Evolutionary conservation across 1,140 invertebrate species (phyloP), one percentile per base, ranked within the genome.

Genomic region (Pseudomyrmex pallidus): DNA sequence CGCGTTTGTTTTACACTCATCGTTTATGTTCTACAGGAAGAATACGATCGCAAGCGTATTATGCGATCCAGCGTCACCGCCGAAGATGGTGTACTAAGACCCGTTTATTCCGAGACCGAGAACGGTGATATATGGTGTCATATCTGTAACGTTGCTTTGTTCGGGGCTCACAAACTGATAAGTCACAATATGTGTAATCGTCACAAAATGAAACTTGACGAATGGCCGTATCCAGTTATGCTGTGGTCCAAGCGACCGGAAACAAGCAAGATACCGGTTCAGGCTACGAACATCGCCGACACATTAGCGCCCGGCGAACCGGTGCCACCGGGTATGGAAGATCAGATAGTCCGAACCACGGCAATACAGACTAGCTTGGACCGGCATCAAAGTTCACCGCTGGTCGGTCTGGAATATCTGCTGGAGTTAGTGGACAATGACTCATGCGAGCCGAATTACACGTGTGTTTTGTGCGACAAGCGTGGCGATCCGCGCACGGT

Each of bases 381-480:
- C 44, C 90, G 89, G 15, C 95, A 94, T 72, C 88, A 91, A 70
- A 93, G 90, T 86, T 94, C 92, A 56, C 95, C 95, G 2, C 92
- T 96, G 25, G 92, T 96, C 59, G 96, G 96, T 44, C 90, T 97
- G 12, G 97, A 97, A 91, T 97, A 97, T 91, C 91, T 97, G 44
- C 91, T 97, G 12, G 97, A 97, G 92, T 90, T 97, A 84, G 94
- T 95, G 35, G 96, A 96, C 77, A 94, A 95, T 84, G 95, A 96
- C 52, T 93, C 94, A 7, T 94, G 95, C 86, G 96, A 97, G 89
- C 96, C 96, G 1, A 94, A 95, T 76, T 97, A 97, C 90, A 95
- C 96, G 56, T 98, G 97, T 92, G 95, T 96, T 82, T 94, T 97
- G 59, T 98, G 97, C 93, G 95, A 96, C 87, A 97, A 97, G 91